Conservation (phyloP, 2,888 invertebrate genomes). For the Nomada fucata region DNA sequence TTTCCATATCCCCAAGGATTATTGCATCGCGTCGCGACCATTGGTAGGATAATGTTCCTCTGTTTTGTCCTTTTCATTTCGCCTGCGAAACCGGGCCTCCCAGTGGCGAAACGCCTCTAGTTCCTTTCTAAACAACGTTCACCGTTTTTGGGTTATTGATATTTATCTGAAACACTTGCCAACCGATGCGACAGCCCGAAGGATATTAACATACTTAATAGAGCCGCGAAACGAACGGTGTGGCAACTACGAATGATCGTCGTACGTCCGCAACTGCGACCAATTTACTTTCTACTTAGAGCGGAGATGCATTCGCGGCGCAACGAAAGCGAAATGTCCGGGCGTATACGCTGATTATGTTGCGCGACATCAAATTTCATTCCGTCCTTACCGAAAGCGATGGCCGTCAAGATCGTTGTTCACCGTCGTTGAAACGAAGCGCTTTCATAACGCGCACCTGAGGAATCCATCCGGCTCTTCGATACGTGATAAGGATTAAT, state of each 20-base stretch:
- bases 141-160: slow-evolving; percentile 14
- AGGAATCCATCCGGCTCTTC: background rate
- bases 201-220: background rate
- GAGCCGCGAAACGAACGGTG: too few species aligned
- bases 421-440: background rate
- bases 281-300: too few species aligned
- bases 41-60: background rate
- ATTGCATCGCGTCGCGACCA: background rate
- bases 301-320: too few species aligned
- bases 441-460: slow-evolving; percentile 30
- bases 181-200: background rate
- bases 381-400: background rate
- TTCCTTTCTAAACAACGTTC: slow-evolving; percentile 41
- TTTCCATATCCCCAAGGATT: background rate
- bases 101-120: slow-evolving; percentile 22
- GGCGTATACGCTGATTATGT: too few species aligned
- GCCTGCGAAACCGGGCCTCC: background rate
- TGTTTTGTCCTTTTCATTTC: background rate
- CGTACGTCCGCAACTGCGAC: too few species aligned
- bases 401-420: background rate
- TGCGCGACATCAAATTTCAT: too few species aligned
- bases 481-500: slow-evolving; percentile 45
- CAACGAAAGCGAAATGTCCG: too few species aligned
- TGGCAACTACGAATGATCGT: too few species aligned
- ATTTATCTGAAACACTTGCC: background rate